Conservation (phyloP, 2,888 invertebrate species). For the Esperia sulphurella region DNA sequence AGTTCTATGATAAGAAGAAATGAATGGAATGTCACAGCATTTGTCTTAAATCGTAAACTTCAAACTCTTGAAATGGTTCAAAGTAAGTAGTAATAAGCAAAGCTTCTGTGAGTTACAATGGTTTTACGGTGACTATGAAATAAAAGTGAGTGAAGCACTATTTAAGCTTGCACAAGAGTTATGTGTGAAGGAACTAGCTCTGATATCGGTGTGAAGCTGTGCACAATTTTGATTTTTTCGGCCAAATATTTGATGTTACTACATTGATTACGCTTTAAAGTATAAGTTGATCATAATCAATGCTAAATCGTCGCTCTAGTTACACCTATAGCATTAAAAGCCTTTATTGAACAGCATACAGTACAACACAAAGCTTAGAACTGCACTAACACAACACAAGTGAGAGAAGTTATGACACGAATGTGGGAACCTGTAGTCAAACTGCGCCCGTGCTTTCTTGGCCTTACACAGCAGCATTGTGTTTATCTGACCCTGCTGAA, state of each 20-base stretch:
- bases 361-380: conserved; percentile 62
- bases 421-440: conserved; percentile 82
- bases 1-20: no score
- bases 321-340: conserved; percentile 22
- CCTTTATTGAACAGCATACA: conserved; percentile 32
- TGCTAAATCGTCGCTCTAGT: no score
- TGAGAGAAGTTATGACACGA: conserved; percentile 59
- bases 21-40: no score
- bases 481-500: conserved; percentile 88
- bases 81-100: conserved; percentile 14
- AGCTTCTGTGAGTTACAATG: conserved; percentile 19
- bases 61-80: no score
- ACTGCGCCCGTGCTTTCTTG: conserved; percentile 84
- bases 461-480: conserved; percentile 84
- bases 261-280: background rate
- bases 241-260: conserved; percentile 9
- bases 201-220: conserved; percentile 28
- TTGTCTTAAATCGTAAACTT: no score
- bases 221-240: conserved; percentile 18
- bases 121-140: conserved; percentile 8
- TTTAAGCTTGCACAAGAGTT: conserved; percentile 22
- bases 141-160: conserved; percentile 21
- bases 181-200: conserved; percentile 20
- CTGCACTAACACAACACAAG: conserved; percentile 76
- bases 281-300: background rate